Base-by-base conservation (phyloP, 2,113 vertebrate species). In the Pluvialis apricaria region DNA sequence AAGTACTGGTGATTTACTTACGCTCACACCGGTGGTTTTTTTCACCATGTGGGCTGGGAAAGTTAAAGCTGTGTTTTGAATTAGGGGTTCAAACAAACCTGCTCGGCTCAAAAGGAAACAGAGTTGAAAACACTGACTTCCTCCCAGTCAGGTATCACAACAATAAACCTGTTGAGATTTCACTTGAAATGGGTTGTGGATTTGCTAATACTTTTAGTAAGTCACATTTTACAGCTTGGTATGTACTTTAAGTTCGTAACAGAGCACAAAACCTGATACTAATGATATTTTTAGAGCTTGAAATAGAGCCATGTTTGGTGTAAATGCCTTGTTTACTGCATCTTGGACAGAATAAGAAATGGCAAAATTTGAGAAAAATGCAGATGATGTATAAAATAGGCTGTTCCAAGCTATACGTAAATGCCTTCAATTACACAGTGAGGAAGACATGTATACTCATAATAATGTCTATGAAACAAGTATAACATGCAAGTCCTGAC, bases 41-140 rank as follows among this genome's bases (percentile, higher is more conserved):
- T 65, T 58, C 0, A 1, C 84, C n/a, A 6, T 12, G 26, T 5
- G 9, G 77, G 24, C 60, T 49, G 47, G 82, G 45, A 26, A 81
- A 20, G 64, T 47, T 42, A 44, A 90, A 81, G 73, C 70, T 84
- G 61, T 88, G 88, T 75, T 93, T 96, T 90, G 92, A 94, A 92
- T 95, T 70, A 81, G 79, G 29, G 42, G 15, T 57, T 90, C 93
- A 93, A 92, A 93, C 90, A 83, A 86, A 61, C 13, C 90, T 47
- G 52, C 40, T 60, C 44, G 4, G 69, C 54, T 86, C 73, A 14
- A 52, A 81, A 73, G 86, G 91, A 87, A 94, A 29, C 73, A 6
- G 68, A 68, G 82, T 36, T 64, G 85, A 79, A 92, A 90, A 81
- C 72, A 21, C 22, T 4, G 45, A 60, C 69, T 94, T 93, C 93